Base-by-base conservation (phyloP, 2,888 invertebrate species). In the Halocaridina rubra region DNA sequence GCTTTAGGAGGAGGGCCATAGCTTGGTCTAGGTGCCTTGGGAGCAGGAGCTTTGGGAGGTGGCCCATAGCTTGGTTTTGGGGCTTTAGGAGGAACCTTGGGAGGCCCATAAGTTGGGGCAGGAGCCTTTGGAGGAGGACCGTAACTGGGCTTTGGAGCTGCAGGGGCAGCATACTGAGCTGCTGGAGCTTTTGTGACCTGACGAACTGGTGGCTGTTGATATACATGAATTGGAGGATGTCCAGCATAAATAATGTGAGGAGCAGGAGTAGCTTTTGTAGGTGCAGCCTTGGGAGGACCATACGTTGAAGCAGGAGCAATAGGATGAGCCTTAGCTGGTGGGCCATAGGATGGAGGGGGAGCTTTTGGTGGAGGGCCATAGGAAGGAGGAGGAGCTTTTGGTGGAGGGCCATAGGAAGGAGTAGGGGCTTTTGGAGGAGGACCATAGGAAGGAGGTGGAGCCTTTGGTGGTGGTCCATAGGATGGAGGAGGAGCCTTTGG, bases 141-240 rank as follows among this genome's bases (percentile, higher is more conserved):
- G 16, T 80, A 33, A 22, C 67, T 32, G n/a, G 76, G 77, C 24
- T 87, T 82, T 57, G 78, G 76, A 7, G 79, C 79, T 8, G 82
- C 87, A 3, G 89, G 89, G 79, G 90, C 89, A 46, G 89, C 89
- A 87, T 85, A 81, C 80, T 81, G 85, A 67, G 81, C 80, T 33
- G 76, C 78, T 84, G 89, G 89, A 85, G 85, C 84, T 74, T 85
- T 87, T 19, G 86, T 80, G 8, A 86, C 81, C 77, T 88, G 88
- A 77, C 80, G 84, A 3, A 88, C 86, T 7, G 85, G 89, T 7
- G 90, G 90, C 80, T 90, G 90, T 59, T 90, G 89, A 88, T 90
- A 90, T 13, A 91, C 89, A 79, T 91, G 91, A 74, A 91, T 90
- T 19, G 90, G 90, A 19, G 90, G 90, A 84, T 90, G 90, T 19